A percentile compares a stretch with the other conserved stretches of the same genome.
Evolutionary conservation across 2,888 invertebrate genomes (phyloP).

Genomic region (Agrotis segetum): DNA sequence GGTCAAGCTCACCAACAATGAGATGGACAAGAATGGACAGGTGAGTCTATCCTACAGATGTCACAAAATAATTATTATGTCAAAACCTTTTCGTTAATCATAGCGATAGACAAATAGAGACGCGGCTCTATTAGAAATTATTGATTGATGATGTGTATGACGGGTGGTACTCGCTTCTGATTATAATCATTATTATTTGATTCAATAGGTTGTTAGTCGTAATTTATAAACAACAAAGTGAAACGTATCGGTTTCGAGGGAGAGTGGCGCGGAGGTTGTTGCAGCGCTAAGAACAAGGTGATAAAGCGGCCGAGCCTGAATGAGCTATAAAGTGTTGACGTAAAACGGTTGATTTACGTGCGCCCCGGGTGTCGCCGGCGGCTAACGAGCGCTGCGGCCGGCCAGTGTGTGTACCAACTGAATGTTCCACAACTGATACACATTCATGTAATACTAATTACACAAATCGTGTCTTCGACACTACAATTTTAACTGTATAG

Average conservation of each 20-base stretch:
- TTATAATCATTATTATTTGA: slow-evolving; percentile 62
- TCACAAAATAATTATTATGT: slow-evolving; percentile 53
- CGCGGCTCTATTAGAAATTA: slow-evolving; percentile 56
- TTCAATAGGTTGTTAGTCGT: slow-evolving; percentile 62
- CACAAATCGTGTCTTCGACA: slow-evolving; percentile 52
- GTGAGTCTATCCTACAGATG: slow-evolving; percentile 89
- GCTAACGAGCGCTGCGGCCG: slow-evolving; percentile 67
- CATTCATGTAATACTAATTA: slow-evolving; percentile 50
- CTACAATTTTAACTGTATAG: slow-evolving; percentile 54
- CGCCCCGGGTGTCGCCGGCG: slow-evolving; percentile 70
- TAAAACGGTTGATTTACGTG: slow-evolving; percentile 77
- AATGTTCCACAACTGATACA: slow-evolving; percentile 54
- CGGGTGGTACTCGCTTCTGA: slow-evolving; percentile 49
- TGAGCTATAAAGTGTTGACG: slow-evolving; percentile 80
- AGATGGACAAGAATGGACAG: slow-evolving; percentile 98
- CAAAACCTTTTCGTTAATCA: slow-evolving; percentile 53
- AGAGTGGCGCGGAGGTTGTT: slow-evolving; percentile 65
- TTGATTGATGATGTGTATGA: slow-evolving; percentile 63
- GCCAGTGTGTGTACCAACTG: slow-evolving; percentile 53
- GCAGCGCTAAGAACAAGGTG: slow-evolving; percentile 72
- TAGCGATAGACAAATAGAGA: slow-evolving; percentile 55
- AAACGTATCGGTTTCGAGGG: slow-evolving; percentile 53
- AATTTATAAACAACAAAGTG: slow-evolving; percentile 58
- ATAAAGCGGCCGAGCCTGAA: slow-evolving; percentile 75
- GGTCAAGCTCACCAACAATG: slow-evolving; percentile 99